Percentiles rank a stretch among this genome's conserved stretches.
These are phyloP conservation scores for Drosophila mettleri DNA, from an alignment of 2,888 invertebrate species.

Conservation along the genomic window DNA sequence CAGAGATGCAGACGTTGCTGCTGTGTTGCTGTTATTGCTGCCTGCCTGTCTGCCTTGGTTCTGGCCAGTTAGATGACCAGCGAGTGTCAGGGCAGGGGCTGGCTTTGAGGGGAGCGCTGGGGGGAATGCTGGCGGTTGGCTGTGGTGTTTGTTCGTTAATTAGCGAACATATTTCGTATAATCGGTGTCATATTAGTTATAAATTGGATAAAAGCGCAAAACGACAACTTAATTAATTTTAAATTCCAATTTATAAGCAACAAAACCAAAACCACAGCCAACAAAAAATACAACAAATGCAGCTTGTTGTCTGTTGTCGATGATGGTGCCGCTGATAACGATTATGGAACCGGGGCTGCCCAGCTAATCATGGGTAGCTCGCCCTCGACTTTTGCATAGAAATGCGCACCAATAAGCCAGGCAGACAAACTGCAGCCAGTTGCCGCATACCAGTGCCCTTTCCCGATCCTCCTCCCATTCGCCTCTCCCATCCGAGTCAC, in stretches of 20 bases:
- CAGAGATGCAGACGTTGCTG: constrained; percentile 37
- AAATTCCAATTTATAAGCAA: constrained; percentile 82
- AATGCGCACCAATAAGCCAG: constrained; percentile 49
- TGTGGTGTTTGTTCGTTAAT: constrained; percentile 84
- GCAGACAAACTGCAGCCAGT: constrained; percentile 58
- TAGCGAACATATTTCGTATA: constrained; percentile 85
- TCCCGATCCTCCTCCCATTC: background rate
- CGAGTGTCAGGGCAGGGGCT: constrained; percentile 13
- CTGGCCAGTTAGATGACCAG: constrained; percentile 47
- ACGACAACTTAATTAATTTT: constrained; percentile 85
- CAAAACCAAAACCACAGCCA: constrained; percentile 19
- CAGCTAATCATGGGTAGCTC: constrained; percentile 44
- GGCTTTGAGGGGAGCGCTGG: background rate
- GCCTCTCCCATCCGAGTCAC: no score
- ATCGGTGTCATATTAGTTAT: constrained; percentile 85
- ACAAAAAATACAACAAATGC: constrained; percentile 28
- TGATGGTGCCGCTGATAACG: constrained; percentile 73
- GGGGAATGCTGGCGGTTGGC: constrained; percentile 12
- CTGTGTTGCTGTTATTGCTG: constrained; percentile 50
- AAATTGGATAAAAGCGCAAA: constrained; percentile 85
- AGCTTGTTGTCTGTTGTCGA: constrained; percentile 27
- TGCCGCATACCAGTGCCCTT: constrained; percentile 21
- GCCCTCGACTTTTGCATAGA: constrained; percentile 32
- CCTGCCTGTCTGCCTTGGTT: constrained; percentile 66
- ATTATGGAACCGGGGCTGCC: constrained; percentile 53